A percentile compares a stretch with the other conserved stretches of the same genome.
phyloP scores from a whole-genome alignment of 2,797 vertebrate species.

The Caiman crocodilus region DNA sequence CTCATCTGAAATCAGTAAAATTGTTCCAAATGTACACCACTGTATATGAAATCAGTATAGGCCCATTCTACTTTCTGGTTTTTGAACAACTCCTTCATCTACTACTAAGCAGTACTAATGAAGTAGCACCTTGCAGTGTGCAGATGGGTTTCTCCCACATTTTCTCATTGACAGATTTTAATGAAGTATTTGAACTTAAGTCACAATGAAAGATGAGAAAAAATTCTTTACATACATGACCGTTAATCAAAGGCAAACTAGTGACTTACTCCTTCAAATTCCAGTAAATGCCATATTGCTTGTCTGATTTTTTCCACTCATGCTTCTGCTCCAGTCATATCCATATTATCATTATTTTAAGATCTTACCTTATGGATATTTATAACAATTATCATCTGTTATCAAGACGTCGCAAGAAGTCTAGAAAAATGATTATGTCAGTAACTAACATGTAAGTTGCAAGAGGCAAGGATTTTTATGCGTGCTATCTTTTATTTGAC shows the following conservation, averaged over 20 bases:
- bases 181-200: constrained; percentile 50
- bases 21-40: background rate
- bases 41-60: background rate
- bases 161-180: constrained; percentile 41
- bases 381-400: constrained; percentile 34
- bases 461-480: too few species aligned
- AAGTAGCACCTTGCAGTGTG: background rate
- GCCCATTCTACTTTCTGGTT: background rate
- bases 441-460: background rate
- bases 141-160: constrained; percentile 12
- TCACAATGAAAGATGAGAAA: constrained; percentile 42
- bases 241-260: constrained; percentile 34
- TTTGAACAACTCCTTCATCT: background rate
- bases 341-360: constrained; percentile 28
- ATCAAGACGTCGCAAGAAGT: background rate
- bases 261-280: constrained; percentile 56
- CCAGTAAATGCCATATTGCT: constrained; percentile 56
- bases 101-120: background rate
- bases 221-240: constrained; percentile 37
- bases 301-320: constrained; percentile 34
- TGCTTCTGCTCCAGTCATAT: constrained; percentile 11
- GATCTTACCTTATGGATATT: constrained; percentile 21
- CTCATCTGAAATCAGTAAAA: background rate
- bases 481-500: too few species aligned
- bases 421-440: background rate